Base-by-base conservation (phyloP, 2,797 vertebrate species). In the Phrynocephalus vlangalii region DNA sequence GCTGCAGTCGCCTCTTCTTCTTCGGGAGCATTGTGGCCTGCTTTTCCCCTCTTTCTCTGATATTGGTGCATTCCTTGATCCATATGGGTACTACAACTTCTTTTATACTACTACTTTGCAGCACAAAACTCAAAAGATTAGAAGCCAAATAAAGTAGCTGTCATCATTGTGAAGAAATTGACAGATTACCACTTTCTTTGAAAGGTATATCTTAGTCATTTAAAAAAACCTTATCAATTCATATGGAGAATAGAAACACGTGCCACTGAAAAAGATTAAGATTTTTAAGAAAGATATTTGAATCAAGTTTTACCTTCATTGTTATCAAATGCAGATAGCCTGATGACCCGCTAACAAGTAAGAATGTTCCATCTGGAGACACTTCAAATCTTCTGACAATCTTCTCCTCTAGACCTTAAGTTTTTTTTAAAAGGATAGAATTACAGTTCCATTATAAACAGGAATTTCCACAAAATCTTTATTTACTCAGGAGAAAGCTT, bases 321-420 rank as follows among this genome's bases (percentile, higher is more conserved):
- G 97, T 97, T 68, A 99, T 94, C 86, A 99, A 95, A 94, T 99
- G 97, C 86, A 98, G 96, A 94, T 98, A 99, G 10, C 99, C 98
- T 0, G 96, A 97, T 72, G 97, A 95, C 18, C 99, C 99, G 1
- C 91, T 97, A 38, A 99, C 92, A 48, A 99, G 97, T 87, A 99
- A 96, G 86, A 97, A 95, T 13, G 96, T 97, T 30, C 99, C 98
- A 82, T 99, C 97, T 83, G 98, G 98, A 94, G 98, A 98, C 11
- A 99, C 94, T 3, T 98, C 97, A 3, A 99, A 99, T 87, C 97
- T 96, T 91, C 94, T 98, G 85, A 99, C 96, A 79, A 96, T 93
- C 88, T 96, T 96, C 90, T 99, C 98, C 72, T 97, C 97, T 92
- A 99, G 96, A 89, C 97, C 98, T 98, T 91, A 83, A 91, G 89